Percentiles rank a stretch among this genome's conserved stretches.
Evolutionary conservation across 2,888 invertebrate species (phyloP).

Genomic region (Polydrusus pterygomalis): DNA sequence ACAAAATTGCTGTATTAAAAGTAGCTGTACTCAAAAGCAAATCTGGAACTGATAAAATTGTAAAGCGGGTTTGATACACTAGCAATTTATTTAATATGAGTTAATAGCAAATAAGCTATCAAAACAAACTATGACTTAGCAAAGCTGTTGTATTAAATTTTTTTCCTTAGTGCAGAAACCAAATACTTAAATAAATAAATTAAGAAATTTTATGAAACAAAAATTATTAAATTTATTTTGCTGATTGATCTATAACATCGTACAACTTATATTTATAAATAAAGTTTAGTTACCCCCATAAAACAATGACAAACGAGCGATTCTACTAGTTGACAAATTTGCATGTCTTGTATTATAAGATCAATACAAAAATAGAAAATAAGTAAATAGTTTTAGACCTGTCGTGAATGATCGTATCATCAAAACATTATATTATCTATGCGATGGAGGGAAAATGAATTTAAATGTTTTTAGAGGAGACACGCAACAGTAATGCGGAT

Average conservation of each 20-base stretch:
- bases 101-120: too few relatives aligned
- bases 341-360: conserved; percentile 46
- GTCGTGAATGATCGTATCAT: conserved; percentile 54
- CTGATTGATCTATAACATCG: neutral
- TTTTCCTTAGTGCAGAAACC: too few relatives aligned
- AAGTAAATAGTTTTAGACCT: conserved; percentile 52
- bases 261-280: neutral
- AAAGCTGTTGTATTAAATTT: too few relatives aligned
- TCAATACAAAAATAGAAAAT: conserved; percentile 48
- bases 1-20: too few relatives aligned
- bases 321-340: conserved; percentile 39
- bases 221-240: neutral
- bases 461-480: conserved; percentile 45
- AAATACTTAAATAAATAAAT: too few relatives aligned
- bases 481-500: conserved; percentile 50
- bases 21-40: too few relatives aligned
- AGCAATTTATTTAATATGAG: too few relatives aligned
- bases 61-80: too few relatives aligned
- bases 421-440: conserved; percentile 50
- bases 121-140: too few relatives aligned
- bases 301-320: conserved; percentile 30
- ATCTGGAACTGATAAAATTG: too few relatives aligned
- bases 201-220: too few relatives aligned
- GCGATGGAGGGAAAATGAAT: conserved; percentile 54
- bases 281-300: conserved; percentile 23